These are phyloP conservation scores for Meta bourneti DNA, from an alignment of 2,888 invertebrate genomes.

Conservation along the genomic window DNA sequence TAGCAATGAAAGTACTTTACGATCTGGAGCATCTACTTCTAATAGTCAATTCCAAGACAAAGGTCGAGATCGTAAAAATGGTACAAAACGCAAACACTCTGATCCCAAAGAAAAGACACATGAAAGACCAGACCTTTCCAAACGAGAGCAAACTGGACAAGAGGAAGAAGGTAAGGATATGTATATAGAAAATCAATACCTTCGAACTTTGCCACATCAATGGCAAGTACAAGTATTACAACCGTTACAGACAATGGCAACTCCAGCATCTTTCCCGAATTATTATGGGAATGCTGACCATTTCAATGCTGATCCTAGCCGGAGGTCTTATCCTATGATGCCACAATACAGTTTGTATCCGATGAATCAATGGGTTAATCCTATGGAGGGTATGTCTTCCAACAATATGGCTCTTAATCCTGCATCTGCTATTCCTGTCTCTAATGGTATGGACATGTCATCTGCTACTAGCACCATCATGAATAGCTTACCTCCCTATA, in stretches of 20 bases:
- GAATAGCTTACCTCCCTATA: no score
- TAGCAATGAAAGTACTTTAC: no score
- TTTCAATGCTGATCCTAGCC: no score
- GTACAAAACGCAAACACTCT: slow-evolving; percentile 39
- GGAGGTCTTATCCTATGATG: no score
- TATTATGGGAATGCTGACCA: not conserved
- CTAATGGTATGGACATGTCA: slow-evolving; percentile 48
- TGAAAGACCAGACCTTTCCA: not conserved
- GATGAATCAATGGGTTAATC: no score
- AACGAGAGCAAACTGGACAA: not conserved
- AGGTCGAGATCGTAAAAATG: slow-evolving; percentile 4
- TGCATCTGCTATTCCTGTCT: slow-evolving; percentile 9
- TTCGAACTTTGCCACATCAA: not conserved
- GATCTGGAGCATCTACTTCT: not conserved
- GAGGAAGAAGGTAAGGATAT: slow-evolving; percentile 30
- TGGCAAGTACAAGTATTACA: not conserved
- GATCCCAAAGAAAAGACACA: slow-evolving; percentile 23
- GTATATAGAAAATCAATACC: not conserved
- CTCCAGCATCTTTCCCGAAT: not conserved
- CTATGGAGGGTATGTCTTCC: no score
- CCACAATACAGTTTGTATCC: no score
- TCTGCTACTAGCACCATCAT: no score
- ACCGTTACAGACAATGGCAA: not conserved
- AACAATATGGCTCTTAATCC: no score
- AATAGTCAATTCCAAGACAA: slow-evolving; percentile 5